phyloP scores from a whole-genome alignment of 2,797 vertebrate genomes.

The Tamandua tetradactyla region DNA sequence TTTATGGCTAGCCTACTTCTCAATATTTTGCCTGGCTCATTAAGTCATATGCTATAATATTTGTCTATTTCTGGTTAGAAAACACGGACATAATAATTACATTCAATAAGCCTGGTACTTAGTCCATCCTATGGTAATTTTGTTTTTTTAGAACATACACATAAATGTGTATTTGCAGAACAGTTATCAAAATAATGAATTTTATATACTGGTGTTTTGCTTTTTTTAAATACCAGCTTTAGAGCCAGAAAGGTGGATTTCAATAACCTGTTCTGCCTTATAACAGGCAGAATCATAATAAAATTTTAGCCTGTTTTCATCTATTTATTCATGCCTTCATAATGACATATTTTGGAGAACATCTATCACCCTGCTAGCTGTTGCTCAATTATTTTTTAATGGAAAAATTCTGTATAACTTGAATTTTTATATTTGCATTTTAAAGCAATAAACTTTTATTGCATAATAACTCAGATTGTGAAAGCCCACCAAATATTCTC shows the following conservation, averaged over 20 bases:
- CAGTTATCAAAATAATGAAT: conserved; percentile 25
- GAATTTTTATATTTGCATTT: conserved; percentile 52
- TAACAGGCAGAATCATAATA: conserved; percentile 26
- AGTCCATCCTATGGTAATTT: not conserved
- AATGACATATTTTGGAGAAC: conserved; percentile 38
- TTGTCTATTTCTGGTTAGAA: conserved; percentile 36
- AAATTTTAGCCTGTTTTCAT: conserved; percentile 35
- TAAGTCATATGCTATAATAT: not conserved
- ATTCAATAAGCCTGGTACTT: not conserved
- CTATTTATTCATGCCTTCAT: conserved; percentile 16
- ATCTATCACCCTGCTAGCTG: not conserved
- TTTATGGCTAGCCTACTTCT: not conserved
- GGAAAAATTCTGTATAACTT: conserved; percentile 40
- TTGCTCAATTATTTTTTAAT: conserved; percentile 18
- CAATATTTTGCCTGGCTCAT: not conserved
- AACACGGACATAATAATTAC: not conserved
- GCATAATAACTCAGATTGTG: conserved; percentile 8
- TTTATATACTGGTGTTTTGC: not conserved
- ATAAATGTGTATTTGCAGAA: not conserved
- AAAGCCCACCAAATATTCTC: conserved; percentile 36
- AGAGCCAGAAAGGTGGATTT: not conserved
- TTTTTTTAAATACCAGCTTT: conserved; percentile 28
- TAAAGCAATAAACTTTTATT: conserved; percentile 49
- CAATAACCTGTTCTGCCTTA: conserved; percentile 12
- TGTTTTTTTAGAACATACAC: not conserved